Percentiles rank a stretch among this genome's conserved stretches.
Evolutionary conservation across 2,888 invertebrate genomes (phyloP).

Genomic region (Rhagium mordax): DNA sequence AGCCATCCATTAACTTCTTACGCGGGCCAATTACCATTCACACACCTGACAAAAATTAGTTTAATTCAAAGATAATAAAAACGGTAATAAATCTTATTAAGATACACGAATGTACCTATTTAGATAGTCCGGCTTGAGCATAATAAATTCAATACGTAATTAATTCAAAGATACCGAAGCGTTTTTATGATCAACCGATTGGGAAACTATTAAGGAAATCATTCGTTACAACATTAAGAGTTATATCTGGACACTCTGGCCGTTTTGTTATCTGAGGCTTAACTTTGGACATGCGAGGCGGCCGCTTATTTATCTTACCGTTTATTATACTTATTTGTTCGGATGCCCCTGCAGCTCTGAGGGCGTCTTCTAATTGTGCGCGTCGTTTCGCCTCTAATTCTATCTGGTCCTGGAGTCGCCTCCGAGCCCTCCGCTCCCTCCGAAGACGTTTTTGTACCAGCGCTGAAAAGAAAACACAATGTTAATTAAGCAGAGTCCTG

Average conservation of each 20-base stretch:
- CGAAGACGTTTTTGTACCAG: slow-evolving; percentile 92
- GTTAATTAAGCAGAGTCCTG: no score
- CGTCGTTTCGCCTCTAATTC: slow-evolving; percentile 86
- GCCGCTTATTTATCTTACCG: slow-evolving; percentile 73
- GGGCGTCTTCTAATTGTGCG: slow-evolving; percentile 85
- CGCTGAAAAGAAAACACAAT: slow-evolving; percentile 74
- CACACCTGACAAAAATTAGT: neutral
- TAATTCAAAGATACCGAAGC: slow-evolving; percentile 6
- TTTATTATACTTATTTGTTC: slow-evolving; percentile 87
- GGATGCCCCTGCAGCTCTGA: slow-evolving; percentile 83
- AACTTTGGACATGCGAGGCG: neutral
- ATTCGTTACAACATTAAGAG: slow-evolving; percentile 1
- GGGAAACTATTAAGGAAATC: neutral
- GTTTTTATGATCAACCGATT: neutral
- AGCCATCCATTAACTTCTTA: neutral
- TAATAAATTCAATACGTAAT: neutral
- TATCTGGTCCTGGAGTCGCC: slow-evolving; percentile 88
- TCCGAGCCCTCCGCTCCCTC: slow-evolving; percentile 87
- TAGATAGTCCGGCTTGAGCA: neutral
- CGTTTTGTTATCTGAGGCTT: slow-evolving; percentile 9
- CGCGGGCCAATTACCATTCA: neutral
- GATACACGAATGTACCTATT: slow-evolving; percentile 5
- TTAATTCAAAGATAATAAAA: neutral
- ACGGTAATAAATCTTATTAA: slow-evolving; percentile 5
- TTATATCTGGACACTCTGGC: neutral